Evolutionary conservation across 1,140 invertebrate genomes (phyloP).

Genomic region (Trichogramma pretiosum): DNA sequence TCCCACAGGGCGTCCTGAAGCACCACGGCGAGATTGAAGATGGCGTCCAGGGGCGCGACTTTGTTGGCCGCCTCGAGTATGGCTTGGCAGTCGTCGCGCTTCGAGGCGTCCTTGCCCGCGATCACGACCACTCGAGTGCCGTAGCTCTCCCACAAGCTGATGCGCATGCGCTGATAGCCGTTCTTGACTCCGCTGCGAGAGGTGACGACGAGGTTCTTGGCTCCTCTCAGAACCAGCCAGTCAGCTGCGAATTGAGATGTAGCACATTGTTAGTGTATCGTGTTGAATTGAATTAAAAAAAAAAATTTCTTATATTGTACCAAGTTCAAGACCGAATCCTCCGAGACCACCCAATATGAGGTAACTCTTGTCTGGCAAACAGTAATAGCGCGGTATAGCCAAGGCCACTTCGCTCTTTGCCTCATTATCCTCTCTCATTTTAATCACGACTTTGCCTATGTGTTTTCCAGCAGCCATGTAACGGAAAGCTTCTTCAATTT

Average conservation of each 20-base stretch:
- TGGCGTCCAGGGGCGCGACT: conserved; percentile 54
- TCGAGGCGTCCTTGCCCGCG: conserved; percentile 38
- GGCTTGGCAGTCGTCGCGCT: conserved; percentile 35
- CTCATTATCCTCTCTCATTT: conserved; percentile 42
- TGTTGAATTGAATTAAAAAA: background rate
- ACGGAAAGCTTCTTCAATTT: conserved; percentile 41
- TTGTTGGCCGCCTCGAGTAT: conserved; percentile 48
- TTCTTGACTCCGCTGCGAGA: conserved; percentile 55
- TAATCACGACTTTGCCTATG: conserved; percentile 59
- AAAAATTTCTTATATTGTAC: background rate
- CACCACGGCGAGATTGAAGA: conserved; percentile 68
- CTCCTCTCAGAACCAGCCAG: conserved; percentile 63
- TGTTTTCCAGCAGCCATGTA: conserved; percentile 64
- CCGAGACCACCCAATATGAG: conserved; percentile 57
- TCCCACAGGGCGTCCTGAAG: conserved; percentile 42
- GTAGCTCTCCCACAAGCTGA: conserved; percentile 44
- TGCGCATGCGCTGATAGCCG: conserved; percentile 53
- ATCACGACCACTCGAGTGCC: conserved; percentile 44
- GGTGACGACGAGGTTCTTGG: conserved; percentile 55
- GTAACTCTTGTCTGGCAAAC: conserved; percentile 36
- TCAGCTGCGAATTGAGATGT: conserved; percentile 35
- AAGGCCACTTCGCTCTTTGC: conserved; percentile 22
- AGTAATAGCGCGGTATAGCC: conserved; percentile 46
- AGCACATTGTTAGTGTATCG: background rate
- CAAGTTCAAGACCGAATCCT: conserved; percentile 66